phyloP scores from a whole-genome alignment of 2,888 invertebrate genomes.

The Lypha dubia region DNA sequence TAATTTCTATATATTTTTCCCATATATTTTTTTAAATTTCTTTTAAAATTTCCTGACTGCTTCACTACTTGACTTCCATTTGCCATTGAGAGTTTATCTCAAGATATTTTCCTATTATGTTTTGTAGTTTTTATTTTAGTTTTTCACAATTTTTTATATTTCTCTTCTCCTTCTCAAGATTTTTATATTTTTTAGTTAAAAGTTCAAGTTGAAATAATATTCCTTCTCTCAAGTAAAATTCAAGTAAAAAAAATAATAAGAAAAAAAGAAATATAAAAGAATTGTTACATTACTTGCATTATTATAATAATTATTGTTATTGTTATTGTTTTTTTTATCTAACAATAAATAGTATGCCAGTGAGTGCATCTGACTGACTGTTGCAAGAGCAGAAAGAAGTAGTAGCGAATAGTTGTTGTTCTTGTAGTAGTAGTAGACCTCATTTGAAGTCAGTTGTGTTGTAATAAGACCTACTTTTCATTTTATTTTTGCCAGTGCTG shows the following conservation, averaged over 20 bases:
- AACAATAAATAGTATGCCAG: conserved; percentile 46
- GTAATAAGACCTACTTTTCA: conserved; percentile 64
- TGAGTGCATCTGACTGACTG: conserved; percentile 33
- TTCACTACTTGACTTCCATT: background rate
- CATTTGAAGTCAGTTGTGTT: conserved; percentile 63
- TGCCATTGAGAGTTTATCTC: background rate
- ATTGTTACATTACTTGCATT: conserved; percentile 43
- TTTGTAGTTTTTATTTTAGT: conserved; percentile 7
- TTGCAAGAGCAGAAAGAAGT: conserved; percentile 19
- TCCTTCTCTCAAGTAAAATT: conserved; percentile 23
- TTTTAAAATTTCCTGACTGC: background rate
- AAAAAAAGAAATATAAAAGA: conserved; percentile 10
- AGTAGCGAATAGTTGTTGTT: conserved; percentile 1
- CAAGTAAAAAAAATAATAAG: conserved; percentile 1
- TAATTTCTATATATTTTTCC: too few relatives aligned
- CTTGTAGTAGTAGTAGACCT: conserved; percentile 45
- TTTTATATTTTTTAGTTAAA: conserved; percentile 23
- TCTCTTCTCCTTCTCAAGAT: background rate
- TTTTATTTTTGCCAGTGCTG: conserved; percentile 35
- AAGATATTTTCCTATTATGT: conserved; percentile 24
- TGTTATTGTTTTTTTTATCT: conserved; percentile 44
- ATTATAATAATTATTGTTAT: conserved; percentile 31
- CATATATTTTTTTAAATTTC: background rate
- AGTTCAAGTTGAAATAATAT: conserved; percentile 64
- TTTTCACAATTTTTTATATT: conserved; percentile 1